Base-by-base conservation (phyloP, 2,888 invertebrate species). In the Oscheius onirici region DNA sequence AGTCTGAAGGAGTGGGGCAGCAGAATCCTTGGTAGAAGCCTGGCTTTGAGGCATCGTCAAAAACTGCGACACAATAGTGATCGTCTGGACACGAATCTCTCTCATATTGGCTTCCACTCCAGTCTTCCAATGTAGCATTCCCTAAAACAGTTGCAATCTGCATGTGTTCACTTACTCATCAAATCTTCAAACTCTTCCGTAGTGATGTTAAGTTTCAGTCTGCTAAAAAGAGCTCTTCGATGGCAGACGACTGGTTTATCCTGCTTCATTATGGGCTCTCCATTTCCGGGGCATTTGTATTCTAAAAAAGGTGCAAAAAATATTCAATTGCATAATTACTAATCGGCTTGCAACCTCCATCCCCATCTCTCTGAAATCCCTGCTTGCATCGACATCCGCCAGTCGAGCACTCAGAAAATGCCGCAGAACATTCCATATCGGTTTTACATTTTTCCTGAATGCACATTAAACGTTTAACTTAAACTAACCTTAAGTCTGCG, bases 351-450 rank as follows among this genome's bases (percentile, higher is more conserved):
- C 86, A 85, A 11, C 86, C 85, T 20, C 85, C 86, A 60, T 76
- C 76, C n/a, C 84, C 83, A 57, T 85, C 84, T 65, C 84, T 69
- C 71, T 86, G 83, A 73, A 85, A 85, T 60, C 86, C 85, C 28
- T 69, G 51, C 65, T 86, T 85, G 69, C 86, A 85, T 51, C 85
- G 74, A 71, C 86, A 85, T 0, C 85, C 85, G 11, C 84, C 83
- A 1, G 81, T 76, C 1, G 83, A 76, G 65, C 86, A 85, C 69
- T 85, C 85, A 1, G 82, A 81, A 69, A 83, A 85, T 11, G 86
- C 86, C 8, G 86, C 80, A 3, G 81, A 82, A 71, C 86, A 85
- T 69, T 85, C 86, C 76, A 84, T 72, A 58, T 85, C 86, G 8
- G 76, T 79, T 57, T 78, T 80, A 73, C 86, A 85, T 72, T 83